Evolutionary conservation across 53 echinoderm and acorn worm species (phyloP).

Genomic region (Arbacia lixula): DNA sequence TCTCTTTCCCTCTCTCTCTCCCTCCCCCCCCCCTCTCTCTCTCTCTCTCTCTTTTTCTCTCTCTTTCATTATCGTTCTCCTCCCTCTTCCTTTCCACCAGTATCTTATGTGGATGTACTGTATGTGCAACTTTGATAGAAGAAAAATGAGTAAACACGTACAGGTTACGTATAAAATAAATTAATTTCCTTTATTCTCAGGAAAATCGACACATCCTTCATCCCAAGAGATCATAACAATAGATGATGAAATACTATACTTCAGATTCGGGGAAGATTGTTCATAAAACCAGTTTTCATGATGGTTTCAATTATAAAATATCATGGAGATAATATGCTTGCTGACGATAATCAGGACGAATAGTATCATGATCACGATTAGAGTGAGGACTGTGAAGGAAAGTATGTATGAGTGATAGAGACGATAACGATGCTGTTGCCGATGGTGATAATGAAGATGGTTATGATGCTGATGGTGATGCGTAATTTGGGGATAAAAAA

Average conservation of each 20-base stretch:
- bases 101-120: no score
- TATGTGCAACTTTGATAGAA: no score
- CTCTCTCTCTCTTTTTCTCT: neutral
- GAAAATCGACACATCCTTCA: neutral
- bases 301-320: no score
- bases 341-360: no score
- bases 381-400: no score
- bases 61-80: neutral
- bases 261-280: no score
- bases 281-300: no score
- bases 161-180: conserved; percentile 17
- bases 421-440: neutral
- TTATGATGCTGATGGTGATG: neutral
- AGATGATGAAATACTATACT: neutral
- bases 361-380: no score
- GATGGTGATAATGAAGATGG: neutral
- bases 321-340: no score
- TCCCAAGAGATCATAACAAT: neutral
- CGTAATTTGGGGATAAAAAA: neutral
- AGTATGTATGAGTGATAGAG: neutral
- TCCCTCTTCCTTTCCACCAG: no score
- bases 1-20: neutral
- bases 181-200: conserved; percentile 25
- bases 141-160: neutral
- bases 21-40: neutral